These are phyloP conservation scores for Gonioctena quinquepunctata DNA, from an alignment of 1,140 invertebrate species.

Conservation along the genomic window DNA sequence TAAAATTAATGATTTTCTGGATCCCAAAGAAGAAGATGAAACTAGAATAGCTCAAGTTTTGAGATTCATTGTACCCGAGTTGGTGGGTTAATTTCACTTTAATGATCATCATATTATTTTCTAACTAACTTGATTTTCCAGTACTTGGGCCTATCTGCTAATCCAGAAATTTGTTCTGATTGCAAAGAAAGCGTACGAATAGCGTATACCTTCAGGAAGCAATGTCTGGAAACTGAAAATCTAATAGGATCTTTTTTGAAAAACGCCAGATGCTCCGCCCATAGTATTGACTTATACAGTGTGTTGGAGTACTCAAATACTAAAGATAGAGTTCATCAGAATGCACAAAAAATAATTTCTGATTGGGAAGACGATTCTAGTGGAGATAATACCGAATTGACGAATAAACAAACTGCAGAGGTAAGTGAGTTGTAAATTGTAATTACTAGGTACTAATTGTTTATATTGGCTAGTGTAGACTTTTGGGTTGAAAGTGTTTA, in stretches of 20 bases:
- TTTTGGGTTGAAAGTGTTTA: no score
- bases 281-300: neutral
- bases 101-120: neutral
- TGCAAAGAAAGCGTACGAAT: constrained; percentile 7
- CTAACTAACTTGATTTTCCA: neutral
- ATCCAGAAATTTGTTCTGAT: constrained; percentile 15
- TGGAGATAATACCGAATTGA: neutral
- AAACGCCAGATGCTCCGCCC: neutral
- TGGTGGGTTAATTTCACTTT: constrained; percentile 15
- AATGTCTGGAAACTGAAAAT: constrained; percentile 17
- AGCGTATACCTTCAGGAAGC: constrained; percentile 12
- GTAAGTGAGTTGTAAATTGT: no score
- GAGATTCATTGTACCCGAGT: constrained; percentile 1
- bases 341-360: neutral
- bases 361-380: constrained; percentile 9
- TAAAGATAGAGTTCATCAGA: neutral
- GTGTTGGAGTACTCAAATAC: constrained; percentile 4
- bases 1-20: neutral
- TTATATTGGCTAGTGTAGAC: no score
- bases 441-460: no score
- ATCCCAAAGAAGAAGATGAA: neutral
- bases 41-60: neutral
- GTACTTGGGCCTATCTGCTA: constrained; percentile 17
- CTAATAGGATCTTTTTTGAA: constrained; percentile 14
- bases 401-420: neutral